phyloP scores from a whole-genome alignment of 2,888 invertebrate genomes.

The Caenorhabditis zanzibari region DNA sequence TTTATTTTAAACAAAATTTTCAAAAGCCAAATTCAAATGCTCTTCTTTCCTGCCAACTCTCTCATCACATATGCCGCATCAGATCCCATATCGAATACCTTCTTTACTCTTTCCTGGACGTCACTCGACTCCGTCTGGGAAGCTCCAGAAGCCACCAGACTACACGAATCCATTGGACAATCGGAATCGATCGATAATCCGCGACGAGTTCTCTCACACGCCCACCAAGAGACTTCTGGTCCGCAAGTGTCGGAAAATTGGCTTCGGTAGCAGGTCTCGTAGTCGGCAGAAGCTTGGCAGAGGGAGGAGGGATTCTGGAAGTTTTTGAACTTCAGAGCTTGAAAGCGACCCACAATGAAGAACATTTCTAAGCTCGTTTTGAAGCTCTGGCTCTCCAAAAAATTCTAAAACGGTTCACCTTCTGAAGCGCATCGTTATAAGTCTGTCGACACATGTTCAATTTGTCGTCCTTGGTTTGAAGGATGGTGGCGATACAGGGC shows the following conservation, averaged over 20 bases:
- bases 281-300: conserved; percentile 37
- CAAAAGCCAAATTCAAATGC: neutral
- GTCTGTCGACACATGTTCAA: conserved; percentile 30
- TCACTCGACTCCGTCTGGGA: neutral
- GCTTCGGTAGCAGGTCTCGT: conserved; percentile 38
- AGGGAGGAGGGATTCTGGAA: conserved; percentile 30
- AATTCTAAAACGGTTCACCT: neutral
- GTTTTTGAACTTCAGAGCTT: neutral
- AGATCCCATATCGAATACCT: conserved; percentile 4
- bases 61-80: conserved; percentile 19
- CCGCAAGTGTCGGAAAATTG: conserved; percentile 39
- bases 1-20: neutral
- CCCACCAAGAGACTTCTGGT: conserved; percentile 67
- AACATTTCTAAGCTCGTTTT: neutral
- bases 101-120: neutral
- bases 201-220: conserved; percentile 67
- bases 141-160: conserved; percentile 12
- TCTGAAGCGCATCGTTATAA: conserved; percentile 6
- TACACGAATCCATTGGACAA: conserved; percentile 63
- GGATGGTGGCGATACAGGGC: conserved; percentile 26
- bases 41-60: neutral
- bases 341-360: neutral
- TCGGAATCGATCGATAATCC: conserved; percentile 57
- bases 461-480: conserved; percentile 17
- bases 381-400: neutral